phyloP scores from a whole-genome alignment of 2,113 vertebrate genomes.

The Eupsittula cactorum region DNA sequence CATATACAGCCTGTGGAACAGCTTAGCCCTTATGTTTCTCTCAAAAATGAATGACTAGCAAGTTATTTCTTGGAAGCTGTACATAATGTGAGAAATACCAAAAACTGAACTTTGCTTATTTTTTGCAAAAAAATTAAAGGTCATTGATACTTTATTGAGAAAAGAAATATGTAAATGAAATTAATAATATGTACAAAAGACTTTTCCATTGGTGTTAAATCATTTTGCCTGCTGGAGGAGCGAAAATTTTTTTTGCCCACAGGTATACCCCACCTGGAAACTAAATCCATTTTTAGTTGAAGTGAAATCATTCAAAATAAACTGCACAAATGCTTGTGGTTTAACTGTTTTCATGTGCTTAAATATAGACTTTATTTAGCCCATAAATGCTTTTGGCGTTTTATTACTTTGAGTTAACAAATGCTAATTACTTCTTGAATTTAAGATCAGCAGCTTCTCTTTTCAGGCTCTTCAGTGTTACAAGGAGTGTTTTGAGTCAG shows the following conservation, averaged over 20 bases:
- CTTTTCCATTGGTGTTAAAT: not conserved
- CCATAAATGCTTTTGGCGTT: not conserved
- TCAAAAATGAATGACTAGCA: not conserved
- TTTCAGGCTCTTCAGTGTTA: not conserved
- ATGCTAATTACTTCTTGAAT: not conserved
- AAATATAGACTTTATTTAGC: not conserved
- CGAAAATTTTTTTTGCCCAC: not conserved
- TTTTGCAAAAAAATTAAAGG: not conserved
- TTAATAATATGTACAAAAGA: not conserved
- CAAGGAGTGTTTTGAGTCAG: not conserved
- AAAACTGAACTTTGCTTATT: not conserved
- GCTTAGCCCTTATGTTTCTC: not conserved
- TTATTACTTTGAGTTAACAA: not conserved
- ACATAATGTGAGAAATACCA: not conserved
- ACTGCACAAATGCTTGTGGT: not conserved
- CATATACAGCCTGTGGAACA: not conserved
- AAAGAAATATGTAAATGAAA: not conserved
- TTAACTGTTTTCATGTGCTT: constrained; percentile 8
- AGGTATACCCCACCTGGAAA: constrained; percentile 14
- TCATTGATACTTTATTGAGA: not conserved
- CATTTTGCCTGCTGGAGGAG: not conserved
- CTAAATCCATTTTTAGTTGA: constrained; percentile 29
- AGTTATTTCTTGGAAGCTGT: not conserved
- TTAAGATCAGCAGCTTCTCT: not conserved
- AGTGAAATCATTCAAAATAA: not conserved